phyloP scores from a whole-genome alignment of 2,797 vertebrate species.

The Myiotriccus ornatus region DNA sequence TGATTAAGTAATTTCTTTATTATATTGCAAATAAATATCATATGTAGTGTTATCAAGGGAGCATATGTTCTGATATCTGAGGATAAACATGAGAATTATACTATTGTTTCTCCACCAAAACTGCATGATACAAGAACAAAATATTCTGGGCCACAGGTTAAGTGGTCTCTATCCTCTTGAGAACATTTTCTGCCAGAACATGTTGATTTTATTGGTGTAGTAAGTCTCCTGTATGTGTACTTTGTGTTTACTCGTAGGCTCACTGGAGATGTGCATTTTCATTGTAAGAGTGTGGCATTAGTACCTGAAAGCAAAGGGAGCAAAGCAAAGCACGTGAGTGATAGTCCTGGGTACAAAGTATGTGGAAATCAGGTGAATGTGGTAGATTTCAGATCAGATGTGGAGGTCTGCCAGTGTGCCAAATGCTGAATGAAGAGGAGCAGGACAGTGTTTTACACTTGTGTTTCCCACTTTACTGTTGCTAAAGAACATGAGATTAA shows the following conservation, averaged over 20 bases:
- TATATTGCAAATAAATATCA: neutral
- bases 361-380: neutral
- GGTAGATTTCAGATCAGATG: neutral
- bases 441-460: neutral
- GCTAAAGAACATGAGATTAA: neutral
- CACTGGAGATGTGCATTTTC: neutral
- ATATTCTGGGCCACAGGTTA: neutral
- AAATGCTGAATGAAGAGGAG: neutral
- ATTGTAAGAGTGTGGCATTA: neutral
- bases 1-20: neutral
- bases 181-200: neutral
- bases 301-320: neutral
- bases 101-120: neutral
- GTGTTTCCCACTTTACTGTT: neutral
- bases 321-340: accelerated
- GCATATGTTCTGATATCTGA: neutral
- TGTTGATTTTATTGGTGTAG: neutral
- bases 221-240: neutral
- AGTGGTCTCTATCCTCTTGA: neutral
- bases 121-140: neutral
- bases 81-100: neutral
- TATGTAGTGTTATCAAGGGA: neutral
- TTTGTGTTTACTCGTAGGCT: accelerated
- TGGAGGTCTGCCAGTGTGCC: neutral
- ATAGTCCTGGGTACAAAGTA: neutral